Evolutionary conservation across 2,113 vertebrate species (phyloP).

Genomic region (Dunckerocampus dactyliophorus): DNA sequence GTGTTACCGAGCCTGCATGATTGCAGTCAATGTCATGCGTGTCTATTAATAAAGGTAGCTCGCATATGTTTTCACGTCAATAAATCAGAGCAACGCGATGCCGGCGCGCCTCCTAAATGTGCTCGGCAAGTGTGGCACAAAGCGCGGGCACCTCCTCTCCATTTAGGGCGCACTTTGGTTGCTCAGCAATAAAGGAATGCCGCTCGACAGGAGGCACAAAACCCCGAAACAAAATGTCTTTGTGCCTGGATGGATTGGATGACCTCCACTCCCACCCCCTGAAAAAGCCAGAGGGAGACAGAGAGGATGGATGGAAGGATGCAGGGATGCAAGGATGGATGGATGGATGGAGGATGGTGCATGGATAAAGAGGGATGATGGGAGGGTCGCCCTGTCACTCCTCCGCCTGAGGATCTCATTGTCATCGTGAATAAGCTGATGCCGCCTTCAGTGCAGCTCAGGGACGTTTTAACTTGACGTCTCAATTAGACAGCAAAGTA

Average conservation of each 20-base stretch:
- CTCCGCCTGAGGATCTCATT: conserved; percentile 24
- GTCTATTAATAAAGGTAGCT: too few relatives aligned
- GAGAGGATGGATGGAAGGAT: conserved; percentile 24
- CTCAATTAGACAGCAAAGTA: conserved; percentile 57
- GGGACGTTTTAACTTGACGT: conserved; percentile 59
- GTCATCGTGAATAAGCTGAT: background rate
- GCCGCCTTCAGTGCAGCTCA: too few relatives aligned
- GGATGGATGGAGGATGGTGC: too few relatives aligned
- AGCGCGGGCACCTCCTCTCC: conserved; percentile 47
- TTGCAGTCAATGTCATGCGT: too few relatives aligned
- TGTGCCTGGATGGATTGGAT: conserved; percentile 80
- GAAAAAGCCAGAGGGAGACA: conserved; percentile 62
- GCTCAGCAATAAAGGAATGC: conserved; percentile 81
- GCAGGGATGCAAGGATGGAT: background rate
- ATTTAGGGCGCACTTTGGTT: conserved; percentile 62
- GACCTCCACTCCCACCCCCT: conserved; percentile 25
- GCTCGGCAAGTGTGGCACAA: conserved; percentile 64
- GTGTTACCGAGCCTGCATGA: too few relatives aligned
- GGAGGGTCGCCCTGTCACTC: conserved; percentile 74
- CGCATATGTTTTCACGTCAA: too few relatives aligned
- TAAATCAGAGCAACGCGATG: too few relatives aligned
- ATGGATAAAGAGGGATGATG: conserved; percentile 28
- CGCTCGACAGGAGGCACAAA: conserved; percentile 80
- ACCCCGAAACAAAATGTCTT: conserved; percentile 85
- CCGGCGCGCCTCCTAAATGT: too few relatives aligned